Percentiles rank a stretch among this genome's conserved stretches.
Evolutionary conservation across 2,113 vertebrate species (phyloP).

Genomic region (Plestiodon gilberti): DNA sequence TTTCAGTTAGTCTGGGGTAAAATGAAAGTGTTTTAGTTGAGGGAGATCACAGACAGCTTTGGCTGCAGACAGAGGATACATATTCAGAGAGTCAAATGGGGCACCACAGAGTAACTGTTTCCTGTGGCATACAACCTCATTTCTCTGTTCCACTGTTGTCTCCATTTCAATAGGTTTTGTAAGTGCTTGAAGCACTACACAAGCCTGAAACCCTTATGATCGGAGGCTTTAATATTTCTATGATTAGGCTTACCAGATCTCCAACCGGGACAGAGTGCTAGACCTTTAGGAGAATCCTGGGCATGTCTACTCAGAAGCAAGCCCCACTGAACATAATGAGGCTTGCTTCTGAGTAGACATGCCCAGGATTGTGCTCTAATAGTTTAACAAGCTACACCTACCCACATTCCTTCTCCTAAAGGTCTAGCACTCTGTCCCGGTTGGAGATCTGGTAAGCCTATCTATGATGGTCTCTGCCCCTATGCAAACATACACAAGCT

Average conservation of each 20-base stretch:
- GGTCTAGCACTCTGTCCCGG: too few species aligned
- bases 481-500: background rate
- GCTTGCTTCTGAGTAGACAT: too few species aligned
- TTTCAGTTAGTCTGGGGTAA: background rate
- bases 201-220: background rate
- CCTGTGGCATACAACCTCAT: background rate
- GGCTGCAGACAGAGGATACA: background rate
- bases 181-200: background rate
- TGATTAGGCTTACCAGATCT: too few species aligned
- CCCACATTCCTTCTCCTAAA: too few species aligned
- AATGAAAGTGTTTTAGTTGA: background rate
- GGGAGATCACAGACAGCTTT: background rate
- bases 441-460: background rate
- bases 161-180: background rate
- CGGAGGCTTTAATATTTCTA: background rate
- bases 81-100: too few species aligned
- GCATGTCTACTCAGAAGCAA: too few species aligned
- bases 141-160: background rate
- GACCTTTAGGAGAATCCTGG: too few species aligned
- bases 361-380: too few species aligned
- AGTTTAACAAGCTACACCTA: too few species aligned
- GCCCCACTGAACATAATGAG: too few species aligned
- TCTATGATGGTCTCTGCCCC: too few species aligned
- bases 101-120: background rate
- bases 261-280: too few species aligned